phyloP scores from a whole-genome alignment of 2,113 vertebrate species.

The Paradisaea rubra region DNA sequence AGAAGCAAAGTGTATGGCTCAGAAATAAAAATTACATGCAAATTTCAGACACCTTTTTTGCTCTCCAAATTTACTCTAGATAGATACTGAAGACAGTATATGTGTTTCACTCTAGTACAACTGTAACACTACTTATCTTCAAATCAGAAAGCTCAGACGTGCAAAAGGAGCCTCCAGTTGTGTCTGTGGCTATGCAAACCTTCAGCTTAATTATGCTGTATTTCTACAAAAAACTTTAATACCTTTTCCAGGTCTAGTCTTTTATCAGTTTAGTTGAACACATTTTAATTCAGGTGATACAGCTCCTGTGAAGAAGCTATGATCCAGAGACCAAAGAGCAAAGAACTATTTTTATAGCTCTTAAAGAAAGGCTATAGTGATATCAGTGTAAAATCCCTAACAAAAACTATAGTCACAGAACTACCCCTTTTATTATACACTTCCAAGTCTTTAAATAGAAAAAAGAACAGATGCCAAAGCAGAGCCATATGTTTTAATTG shows the following conservation, averaged over 20 bases:
- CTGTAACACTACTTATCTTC: background rate
- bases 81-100: background rate
- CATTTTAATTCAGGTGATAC: background rate
- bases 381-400: conserved; percentile 7
- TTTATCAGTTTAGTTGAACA: background rate
- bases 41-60: background rate
- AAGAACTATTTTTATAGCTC: background rate
- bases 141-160: background rate
- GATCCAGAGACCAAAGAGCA: background rate
- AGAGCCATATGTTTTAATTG: conserved; percentile 70
- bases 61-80: background rate
- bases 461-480: conserved; percentile 62
- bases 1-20: background rate
- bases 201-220: background rate
- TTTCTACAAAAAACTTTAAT: background rate
- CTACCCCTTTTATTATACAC: background rate
- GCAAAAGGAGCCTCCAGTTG: background rate
- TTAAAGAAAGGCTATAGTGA: background rate
- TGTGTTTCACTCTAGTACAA: background rate
- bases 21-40: background rate
- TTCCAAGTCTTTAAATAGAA: conserved; percentile 51
- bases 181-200: background rate
- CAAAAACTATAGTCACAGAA: conserved; percentile 7
- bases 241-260: background rate
- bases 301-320: background rate